Evolutionary conservation across 2,113 vertebrate species (phyloP).

Genomic region (Neotragus pygmaeus): DNA sequence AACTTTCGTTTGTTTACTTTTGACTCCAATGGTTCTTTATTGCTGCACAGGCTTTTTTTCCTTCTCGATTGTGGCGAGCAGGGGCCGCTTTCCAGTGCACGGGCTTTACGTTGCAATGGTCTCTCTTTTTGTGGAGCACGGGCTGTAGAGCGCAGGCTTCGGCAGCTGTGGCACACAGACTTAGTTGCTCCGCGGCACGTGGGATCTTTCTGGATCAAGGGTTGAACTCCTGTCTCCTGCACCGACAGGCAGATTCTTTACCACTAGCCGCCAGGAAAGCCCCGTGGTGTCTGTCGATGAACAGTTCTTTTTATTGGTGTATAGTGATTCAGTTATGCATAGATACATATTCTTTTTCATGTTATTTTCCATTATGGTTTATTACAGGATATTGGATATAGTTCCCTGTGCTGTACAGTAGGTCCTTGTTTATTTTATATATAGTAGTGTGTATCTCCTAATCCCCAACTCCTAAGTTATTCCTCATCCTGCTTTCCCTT

Average conservation of each 20-base stretch:
- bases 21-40: neutral
- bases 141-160: neutral
- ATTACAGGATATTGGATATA: neutral
- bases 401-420: neutral
- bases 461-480: neutral
- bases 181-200: neutral
- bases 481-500: neutral
- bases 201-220: neutral
- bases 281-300: neutral
- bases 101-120: neutral
- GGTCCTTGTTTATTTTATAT: neutral
- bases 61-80: neutral
- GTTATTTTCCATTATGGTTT: neutral
- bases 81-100: neutral
- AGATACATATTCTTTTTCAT: neutral
- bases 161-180: neutral
- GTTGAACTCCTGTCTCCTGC: neutral
- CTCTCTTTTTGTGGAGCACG: neutral
- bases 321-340: neutral
- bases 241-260: neutral
- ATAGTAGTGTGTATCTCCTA: neutral
- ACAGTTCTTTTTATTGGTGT: neutral
- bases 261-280: neutral
- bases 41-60: accelerated
- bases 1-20: neutral